Evolutionary conservation across 1,140 invertebrate genomes (phyloP).

Genomic region (Bombus impatiens): DNA sequence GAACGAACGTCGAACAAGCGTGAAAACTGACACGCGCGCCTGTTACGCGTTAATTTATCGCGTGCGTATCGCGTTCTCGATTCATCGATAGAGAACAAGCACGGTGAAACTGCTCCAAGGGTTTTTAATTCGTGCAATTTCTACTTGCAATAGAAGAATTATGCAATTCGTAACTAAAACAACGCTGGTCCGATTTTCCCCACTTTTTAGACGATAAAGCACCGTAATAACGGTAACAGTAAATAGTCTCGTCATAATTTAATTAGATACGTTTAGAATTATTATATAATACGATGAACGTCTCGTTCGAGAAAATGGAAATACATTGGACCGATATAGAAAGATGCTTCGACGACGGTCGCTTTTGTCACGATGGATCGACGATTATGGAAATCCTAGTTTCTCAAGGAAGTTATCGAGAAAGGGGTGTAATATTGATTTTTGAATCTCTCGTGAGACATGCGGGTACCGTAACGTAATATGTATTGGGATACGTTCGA

Average conservation of each 20-base stretch:
- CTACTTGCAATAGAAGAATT: too few species aligned
- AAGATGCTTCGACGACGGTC: too few species aligned
- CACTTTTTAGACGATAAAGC: too few species aligned
- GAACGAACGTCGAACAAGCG: slow-evolving; percentile 14
- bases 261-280: too few species aligned
- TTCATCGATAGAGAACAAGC: slow-evolving; percentile 9
- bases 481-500: slow-evolving; percentile 60
- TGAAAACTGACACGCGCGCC: slow-evolving; percentile 48
- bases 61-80: slow-evolving; percentile 10
- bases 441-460: slow-evolving; percentile 34
- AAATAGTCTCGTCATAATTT: too few species aligned
- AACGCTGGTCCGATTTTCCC: too few species aligned
- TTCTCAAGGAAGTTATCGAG: slow-evolving; percentile 3
- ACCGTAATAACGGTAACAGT: accelerated
- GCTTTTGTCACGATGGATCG: too few species aligned
- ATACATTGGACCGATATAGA: too few species aligned
- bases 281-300: too few species aligned
- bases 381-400: background rate
- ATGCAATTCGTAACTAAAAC: too few species aligned
- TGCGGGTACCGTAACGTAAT: slow-evolving; percentile 75
- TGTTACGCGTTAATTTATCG: slow-evolving; percentile 45
- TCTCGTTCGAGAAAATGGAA: background rate
- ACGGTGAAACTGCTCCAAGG: background rate
- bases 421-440: slow-evolving; percentile 12
- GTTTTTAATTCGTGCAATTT: too few species aligned